Percentiles rank a stretch among this genome's conserved stretches.
Conservation (phyloP, 1,140 invertebrate species). For the Ylistrum balloti region DNA sequence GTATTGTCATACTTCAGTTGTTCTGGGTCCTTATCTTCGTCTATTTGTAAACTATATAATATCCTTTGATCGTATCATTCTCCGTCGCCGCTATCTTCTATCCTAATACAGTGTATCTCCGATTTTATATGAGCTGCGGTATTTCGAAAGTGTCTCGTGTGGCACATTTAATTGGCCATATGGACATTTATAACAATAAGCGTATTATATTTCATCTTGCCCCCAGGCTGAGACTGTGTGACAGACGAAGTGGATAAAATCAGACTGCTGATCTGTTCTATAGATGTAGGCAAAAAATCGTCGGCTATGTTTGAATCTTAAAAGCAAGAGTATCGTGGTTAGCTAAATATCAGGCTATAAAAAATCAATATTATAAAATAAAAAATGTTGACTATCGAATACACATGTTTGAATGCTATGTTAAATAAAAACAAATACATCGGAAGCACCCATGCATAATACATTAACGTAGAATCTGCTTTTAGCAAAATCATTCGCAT, state of each 20-base stretch:
- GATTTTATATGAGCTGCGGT: neutral
- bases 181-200: conserved; percentile 28
- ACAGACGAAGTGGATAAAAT: neutral
- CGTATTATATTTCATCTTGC: neutral
- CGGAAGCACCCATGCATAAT: neutral
- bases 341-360: neutral
- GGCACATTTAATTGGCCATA: neutral
- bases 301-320: neutral
- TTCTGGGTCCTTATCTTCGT: neutral
- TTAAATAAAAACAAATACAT: neutral
- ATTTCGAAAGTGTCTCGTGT: neutral
- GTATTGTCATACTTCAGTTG: neutral
- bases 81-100: conserved; percentile 24
- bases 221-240: neutral
- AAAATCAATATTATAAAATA: no score
- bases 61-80: neutral
- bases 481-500: neutral
- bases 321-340: neutral
- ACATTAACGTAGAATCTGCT: neutral
- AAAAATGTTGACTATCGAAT: neutral
- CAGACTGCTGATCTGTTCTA: neutral
- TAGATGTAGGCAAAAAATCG: neutral
- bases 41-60: conserved; percentile 2
- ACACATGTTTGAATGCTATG: neutral
- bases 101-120: conserved; percentile 17